Evolutionary conservation across 2,797 vertebrate species (phyloP), one percentile per base, ranked within the genome.

Genomic region (Anabas testudineus): DNA sequence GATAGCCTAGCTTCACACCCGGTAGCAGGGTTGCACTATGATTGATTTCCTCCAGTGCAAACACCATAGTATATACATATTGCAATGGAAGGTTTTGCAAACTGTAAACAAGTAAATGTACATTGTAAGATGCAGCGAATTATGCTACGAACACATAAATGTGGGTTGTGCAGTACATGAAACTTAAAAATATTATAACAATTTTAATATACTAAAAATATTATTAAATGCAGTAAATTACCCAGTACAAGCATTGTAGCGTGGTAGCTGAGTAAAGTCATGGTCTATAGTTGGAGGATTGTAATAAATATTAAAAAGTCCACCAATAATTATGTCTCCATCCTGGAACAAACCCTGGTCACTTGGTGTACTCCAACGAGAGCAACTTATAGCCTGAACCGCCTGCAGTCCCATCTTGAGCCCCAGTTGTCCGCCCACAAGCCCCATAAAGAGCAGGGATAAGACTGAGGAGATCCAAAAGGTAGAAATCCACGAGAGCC

Each of bases 21-120:
- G 92, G 93, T 15, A 93, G 82, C 51, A 93, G 58, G 30, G 57
- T 63, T 36, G 66, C 51, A 55, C 81, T 89, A 1, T 47, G 74
- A 71, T 92, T 93, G 75, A 94, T 93, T 79, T 93, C 89, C 28
- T 94, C 91, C 74, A 94, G 69, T 0, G 94, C 91, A 82, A 93
- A 95, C 36, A 92, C 68, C 82, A 94, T 86, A 8, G 89, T 90
- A 59, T 94, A 89, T 26, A 91, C 41, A 84, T 91, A 93, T 51
- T 90, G 92, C 22, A 92, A 56, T 4, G 90, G 80, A 82, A 34
- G 3, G 32, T 82, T 73, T 77, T 94, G 91, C 87, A 96, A 93
- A 77, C 90, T 95, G 73, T 28, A 26, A 83, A 3, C 46, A 86
- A 76, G 87, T 4, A 7, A 37, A n/a, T n/a, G n/a, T n/a, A n/a